Base-by-base conservation (phyloP, 2,888 invertebrate species). In the Rosalia funebris region DNA sequence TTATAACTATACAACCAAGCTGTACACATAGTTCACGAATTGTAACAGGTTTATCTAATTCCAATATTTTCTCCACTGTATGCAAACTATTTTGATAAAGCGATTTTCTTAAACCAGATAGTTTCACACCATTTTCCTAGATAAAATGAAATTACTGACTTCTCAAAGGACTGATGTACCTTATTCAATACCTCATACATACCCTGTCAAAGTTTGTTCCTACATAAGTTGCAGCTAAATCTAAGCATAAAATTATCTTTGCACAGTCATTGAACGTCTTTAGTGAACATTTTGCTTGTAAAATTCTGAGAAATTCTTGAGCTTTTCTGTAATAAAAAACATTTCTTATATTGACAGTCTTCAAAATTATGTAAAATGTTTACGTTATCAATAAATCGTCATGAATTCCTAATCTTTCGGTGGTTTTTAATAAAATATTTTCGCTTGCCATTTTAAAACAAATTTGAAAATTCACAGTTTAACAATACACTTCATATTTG, bases 211-310 rank as follows among this genome's bases (percentile, higher is more conserved):
- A 82, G 48, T 82, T 81, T 25, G 81, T 79, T 31, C 85, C 84
- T 17, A 84, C 71, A n/a, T 83, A 65, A 5, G 76, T 72, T 2
- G 87, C 83, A 25, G 88, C 87, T 41, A 89, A 75, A 73, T 89
- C 88, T 25, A 88, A 77, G 66, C 88, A 88, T 44, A 89, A 79
- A 0, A 88, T 84, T 17, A 84, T 82, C 80, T 86, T 88, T 2
- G 86, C 84, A 7, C 84, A 85, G 62, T 88, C 88, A 58, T 84
- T 86, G 39, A 89, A 77, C 37, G 81, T 82, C 59, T 69, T 75
- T 17, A 74, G 14, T 11, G 78, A 76, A 0, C 79, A 78, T 70
- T 85, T 85, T 0, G 81, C 81, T 69, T 84, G 83, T 17, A 85
- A 73, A 0, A 85, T 75, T 25, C 86, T 76, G 34, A 84, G 81